Evolutionary conservation across 2,113 vertebrate species (phyloP).

Genomic region (Boleophthalmus pectinirostris): DNA sequence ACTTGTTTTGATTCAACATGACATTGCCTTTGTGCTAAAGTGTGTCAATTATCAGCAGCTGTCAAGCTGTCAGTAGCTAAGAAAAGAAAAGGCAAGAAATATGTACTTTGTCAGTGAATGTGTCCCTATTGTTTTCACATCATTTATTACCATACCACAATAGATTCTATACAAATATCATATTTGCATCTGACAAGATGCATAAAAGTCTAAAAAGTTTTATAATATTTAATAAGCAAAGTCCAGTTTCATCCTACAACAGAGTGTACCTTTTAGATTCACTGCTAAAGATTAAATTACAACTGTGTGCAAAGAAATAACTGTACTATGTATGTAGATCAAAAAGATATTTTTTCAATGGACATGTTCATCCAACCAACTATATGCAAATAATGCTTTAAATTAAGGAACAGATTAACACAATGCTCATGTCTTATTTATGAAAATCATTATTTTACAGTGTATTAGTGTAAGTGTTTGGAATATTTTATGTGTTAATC

Average conservation of each 20-base stretch:
- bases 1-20: background rate
- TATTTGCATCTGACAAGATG: background rate
- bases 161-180: background rate
- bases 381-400: no score
- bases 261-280: background rate
- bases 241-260: background rate
- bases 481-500: no score
- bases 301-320: no score
- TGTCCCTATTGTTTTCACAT: background rate
- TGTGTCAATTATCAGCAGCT: slow-evolving; percentile 1
- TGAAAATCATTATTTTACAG: no score
- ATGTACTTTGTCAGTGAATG: background rate
- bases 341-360: no score
- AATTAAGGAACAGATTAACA: no score
- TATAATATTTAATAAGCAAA: no score
- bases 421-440: no score
- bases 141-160: background rate
- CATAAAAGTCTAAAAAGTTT: background rate
- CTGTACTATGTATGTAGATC: no score
- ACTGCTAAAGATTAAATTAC: background rate
- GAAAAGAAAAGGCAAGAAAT: background rate
- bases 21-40: background rate
- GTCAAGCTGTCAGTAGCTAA: background rate
- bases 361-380: background rate
- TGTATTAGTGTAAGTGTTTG: no score